Evolutionary conservation across 2,113 vertebrate species (phyloP), one percentile per base, ranked within the genome.

Genomic region (Cyphomyrus plagiostoma): DNA sequence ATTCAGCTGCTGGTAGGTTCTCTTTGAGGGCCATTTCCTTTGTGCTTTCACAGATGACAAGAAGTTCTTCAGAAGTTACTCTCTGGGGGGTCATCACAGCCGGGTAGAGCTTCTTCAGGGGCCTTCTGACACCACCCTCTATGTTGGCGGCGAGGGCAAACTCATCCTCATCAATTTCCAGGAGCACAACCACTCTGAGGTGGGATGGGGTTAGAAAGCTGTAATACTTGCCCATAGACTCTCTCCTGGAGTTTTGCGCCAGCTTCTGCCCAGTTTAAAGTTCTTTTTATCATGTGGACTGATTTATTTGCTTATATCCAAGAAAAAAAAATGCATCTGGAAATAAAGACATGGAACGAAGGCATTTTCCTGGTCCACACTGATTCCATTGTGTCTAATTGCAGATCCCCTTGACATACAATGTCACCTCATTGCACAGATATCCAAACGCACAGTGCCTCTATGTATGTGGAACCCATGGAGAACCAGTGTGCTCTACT

Each of bases 381-480:
- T 80, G 74, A 42, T 80, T 42, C 13, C 2, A 8, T 80, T 80
- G 74, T 42, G 35, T 53, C 49, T 92, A 0, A 91, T 3, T 21
- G 92, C 89, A 86, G 87, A 10, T 95, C 93, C 0, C 11, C 1
- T 93, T 90, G 66, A 3, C 1, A 11, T 92, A 90, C 23, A 88
- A 86, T 4, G 92, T 96, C 58, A 91, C 88, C 5, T 4, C 93
- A 88, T 88, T 94, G 70, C 92, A 92, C 3, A 89, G 89, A 26
- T 91, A 15, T 2, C 2, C 80, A 0, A 23, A 89, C 0, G 15
- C 6, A 39, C 52, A 90, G 52, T 21, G 26, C 0, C 23, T 93
- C 30, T 91, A 94, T 42, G 30, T 94, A 8, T 96, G 96, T 53
- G 90, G 90, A 7, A 91, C 49, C 3, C 7, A 49, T 0, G 4